Evolutionary conservation across 2,888 invertebrate genomes (phyloP), one percentile per base, ranked within the genome.

Genomic region (Salpingus planirostris): DNA sequence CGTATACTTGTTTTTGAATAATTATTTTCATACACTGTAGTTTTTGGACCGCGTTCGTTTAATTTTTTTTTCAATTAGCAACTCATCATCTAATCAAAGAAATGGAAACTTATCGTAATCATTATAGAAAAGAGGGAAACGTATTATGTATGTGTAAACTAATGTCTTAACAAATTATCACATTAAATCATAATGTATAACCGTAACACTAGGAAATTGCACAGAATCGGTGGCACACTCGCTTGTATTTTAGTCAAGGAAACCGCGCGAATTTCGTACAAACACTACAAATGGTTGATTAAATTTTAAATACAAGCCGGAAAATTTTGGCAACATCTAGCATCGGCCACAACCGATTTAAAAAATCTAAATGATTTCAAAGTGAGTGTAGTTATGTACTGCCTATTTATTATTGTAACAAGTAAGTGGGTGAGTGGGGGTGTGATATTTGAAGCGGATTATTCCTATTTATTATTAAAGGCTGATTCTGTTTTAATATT

Each of bases 141-240:
- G n/a, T n/a, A n/a, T n/a, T n/a, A n/a, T n/a, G n/a, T n/a, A n/a
- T n/a, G n/a, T n/a, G n/a, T n/a, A n/a, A n/a, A n/a, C n/a, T n/a
- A n/a, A n/a, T n/a, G n/a, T n/a, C 47, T 50, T 46, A 51, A 54
- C 50, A 54, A 54, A 53, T 48, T 56, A 56, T 56, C 55, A 56
- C 56, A 56, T 53, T 46, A 42, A 43, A 47, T 44, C 26, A 43
- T 43, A 38, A 40, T 34, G 31, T 29, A 40, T 29, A 18, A 11
- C 23, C 29, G 32, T 31, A 38, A 32, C 21, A 36, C 29, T 37
- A 33, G 43, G 36, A 57, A 61, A 59, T 60, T 62, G 62, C 62
- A 62, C 62, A 55, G 44, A 35, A 49, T 43, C 37, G 52, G 60
- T 60, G 57, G 59, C 56, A 62, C 61, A 61, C 60, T 57, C 56